Evolutionary conservation across 1,140 invertebrate genomes (phyloP).

Genomic region (Meloidogyne exigua): DNA sequence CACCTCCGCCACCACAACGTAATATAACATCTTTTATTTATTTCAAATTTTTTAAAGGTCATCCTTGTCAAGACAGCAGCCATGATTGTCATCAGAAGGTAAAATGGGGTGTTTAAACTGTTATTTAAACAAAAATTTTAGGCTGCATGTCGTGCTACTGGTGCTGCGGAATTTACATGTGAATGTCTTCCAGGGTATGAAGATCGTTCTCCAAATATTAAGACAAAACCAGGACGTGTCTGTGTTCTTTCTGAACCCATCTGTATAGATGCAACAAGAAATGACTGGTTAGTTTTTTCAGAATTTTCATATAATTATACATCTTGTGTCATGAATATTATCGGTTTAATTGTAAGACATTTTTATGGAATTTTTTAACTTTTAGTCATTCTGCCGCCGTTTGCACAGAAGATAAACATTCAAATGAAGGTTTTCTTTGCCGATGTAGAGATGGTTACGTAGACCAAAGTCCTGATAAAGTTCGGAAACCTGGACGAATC

Average conservation of each 20-base stretch:
- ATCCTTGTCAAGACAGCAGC: slow-evolving; percentile 60
- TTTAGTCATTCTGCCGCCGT: slow-evolving; percentile 55
- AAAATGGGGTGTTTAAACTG: not conserved
- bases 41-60: slow-evolving; percentile 20
- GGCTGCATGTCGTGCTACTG: slow-evolving; percentile 55
- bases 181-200: slow-evolving; percentile 60
- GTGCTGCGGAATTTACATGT: slow-evolving; percentile 55
- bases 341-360: too few relatives aligned
- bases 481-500: slow-evolving; percentile 52
- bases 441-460: slow-evolving; percentile 60
- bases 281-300: slow-evolving; percentile 46
- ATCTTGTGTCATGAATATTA: too few relatives aligned
- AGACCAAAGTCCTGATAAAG: slow-evolving; percentile 54
- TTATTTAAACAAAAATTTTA: slow-evolving; percentile 24
- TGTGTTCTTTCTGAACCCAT: slow-evolving; percentile 46
- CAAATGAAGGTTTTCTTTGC: slow-evolving; percentile 53
- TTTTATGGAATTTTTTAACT: too few relatives aligned
- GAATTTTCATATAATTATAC: not conserved
- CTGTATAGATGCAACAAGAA: slow-evolving; percentile 56
- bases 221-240: slow-evolving; percentile 44
- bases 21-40: not conserved
- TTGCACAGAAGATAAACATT: slow-evolving; percentile 48
- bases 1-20: slow-evolving; percentile 53
- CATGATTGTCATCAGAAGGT: slow-evolving; percentile 56
- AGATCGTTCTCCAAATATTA: slow-evolving; percentile 51